phyloP scores from a whole-genome alignment of 2,888 invertebrate species.

The Villa cingulata region DNA sequence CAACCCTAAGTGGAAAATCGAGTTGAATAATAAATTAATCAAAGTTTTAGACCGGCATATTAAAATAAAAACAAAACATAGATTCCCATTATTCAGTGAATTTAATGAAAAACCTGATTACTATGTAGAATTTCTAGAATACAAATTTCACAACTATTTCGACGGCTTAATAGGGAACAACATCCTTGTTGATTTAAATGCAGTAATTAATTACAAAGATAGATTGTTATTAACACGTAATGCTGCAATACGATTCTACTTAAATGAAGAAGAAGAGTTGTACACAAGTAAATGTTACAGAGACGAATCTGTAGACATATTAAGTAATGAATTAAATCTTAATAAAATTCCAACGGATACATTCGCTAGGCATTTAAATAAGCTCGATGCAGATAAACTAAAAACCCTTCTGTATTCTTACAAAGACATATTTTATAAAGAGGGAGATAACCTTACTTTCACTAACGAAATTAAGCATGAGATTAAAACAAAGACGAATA shows the following conservation, averaged over 20 bases:
- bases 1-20: no score
- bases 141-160: conserved; percentile 1
- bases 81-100: no score
- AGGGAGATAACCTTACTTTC: conserved; percentile 1
- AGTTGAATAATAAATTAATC: no score
- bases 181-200: neutral
- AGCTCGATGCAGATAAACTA: neutral
- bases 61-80: no score
- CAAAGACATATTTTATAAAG: conserved; percentile 3
- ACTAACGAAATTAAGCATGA: conserved; percentile 3
- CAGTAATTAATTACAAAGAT: no score
- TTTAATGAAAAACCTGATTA: neutral
- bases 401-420: neutral
- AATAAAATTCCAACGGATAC: neutral
- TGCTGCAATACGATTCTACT: neutral
- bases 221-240: no score
- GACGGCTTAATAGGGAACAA: conserved; percentile 7
- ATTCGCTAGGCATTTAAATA: neutral
- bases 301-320: no score
- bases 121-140: conserved; percentile 1
- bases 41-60: no score
- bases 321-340: no score
- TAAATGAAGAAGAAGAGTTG: no score
- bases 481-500: conserved; percentile 6
- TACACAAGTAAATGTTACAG: no score